These are phyloP conservation scores for Nestor notabilis DNA, from an alignment of 2,113 vertebrate genomes.

Conservation along the genomic window DNA sequence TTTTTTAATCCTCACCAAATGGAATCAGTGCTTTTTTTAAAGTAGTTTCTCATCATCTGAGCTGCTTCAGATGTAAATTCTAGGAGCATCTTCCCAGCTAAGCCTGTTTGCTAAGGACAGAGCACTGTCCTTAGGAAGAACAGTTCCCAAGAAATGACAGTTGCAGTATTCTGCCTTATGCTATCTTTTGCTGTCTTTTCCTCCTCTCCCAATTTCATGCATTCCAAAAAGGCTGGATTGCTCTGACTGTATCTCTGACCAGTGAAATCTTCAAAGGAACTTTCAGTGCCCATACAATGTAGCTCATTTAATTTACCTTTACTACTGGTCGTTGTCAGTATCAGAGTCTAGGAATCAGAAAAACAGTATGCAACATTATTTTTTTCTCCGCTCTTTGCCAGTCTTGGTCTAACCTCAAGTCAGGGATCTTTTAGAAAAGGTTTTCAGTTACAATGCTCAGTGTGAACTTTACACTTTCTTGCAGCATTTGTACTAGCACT, in stretches of 20 bases:
- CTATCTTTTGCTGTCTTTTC: background rate
- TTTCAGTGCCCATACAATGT: background rate
- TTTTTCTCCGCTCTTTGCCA: background rate
- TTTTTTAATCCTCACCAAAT: background rate
- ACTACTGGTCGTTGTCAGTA: background rate
- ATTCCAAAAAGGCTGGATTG: background rate
- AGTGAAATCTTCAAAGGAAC: background rate
- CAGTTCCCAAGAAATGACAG: background rate
- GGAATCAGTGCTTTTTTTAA: background rate
- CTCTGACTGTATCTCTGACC: background rate
- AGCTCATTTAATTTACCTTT: background rate
- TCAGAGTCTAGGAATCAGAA: background rate
- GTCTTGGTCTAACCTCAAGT: background rate
- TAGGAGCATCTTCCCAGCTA: background rate
- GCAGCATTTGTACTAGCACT: background rate
- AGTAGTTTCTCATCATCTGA: background rate
- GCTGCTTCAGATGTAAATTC: background rate
- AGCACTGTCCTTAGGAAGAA: background rate
- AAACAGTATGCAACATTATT: background rate
- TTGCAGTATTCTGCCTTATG: background rate
- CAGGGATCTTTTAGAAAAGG: background rate
- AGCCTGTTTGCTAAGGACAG: background rate
- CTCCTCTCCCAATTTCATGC: background rate
- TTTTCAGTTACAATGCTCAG: background rate
- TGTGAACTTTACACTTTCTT: background rate